A percentile compares a stretch with the other conserved stretches of the same genome.
These are phyloP conservation scores for Agrilus mali DNA, from an alignment of 2,888 invertebrate genomes.

Conservation along the genomic window DNA sequence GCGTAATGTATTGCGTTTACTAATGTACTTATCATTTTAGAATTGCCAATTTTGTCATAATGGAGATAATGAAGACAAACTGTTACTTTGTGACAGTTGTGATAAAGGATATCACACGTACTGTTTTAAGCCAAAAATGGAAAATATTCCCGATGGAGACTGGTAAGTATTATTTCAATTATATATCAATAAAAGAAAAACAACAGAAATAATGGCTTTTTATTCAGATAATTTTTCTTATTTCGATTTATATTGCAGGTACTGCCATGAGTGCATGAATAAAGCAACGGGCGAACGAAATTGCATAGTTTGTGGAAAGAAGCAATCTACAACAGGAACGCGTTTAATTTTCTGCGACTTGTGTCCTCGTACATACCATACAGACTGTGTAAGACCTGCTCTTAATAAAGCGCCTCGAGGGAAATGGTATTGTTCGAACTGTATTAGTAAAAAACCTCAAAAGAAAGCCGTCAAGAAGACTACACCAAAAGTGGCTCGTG, in stretches of 20 bases:
- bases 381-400: constrained; percentile 85
- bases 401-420: constrained; percentile 53
- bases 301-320: constrained; percentile 87
- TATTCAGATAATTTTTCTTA: neutral
- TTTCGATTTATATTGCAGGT: constrained; percentile 42
- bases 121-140: constrained; percentile 95
- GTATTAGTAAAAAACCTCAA: constrained; percentile 70
- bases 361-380: constrained; percentile 85
- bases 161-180: constrained; percentile 51
- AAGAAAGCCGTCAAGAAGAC: constrained; percentile 44
- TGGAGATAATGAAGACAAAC: constrained; percentile 91
- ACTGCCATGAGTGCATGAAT: constrained; percentile 90
- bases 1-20: constrained; percentile 6
- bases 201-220: neutral
- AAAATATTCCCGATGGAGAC: constrained; percentile 92
- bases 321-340: constrained; percentile 36
- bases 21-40: constrained; percentile 40
- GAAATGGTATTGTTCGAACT: constrained; percentile 65
- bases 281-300: constrained; percentile 86
- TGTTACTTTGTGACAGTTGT: constrained; percentile 92
- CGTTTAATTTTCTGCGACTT: constrained; percentile 76
- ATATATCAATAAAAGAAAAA: neutral
- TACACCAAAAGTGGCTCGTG: constrained; percentile 42
- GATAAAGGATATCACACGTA: constrained; percentile 98
- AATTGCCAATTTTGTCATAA: constrained; percentile 95